A percentile compares a stretch with the other conserved stretches of the same genome.
phyloP scores from a whole-genome alignment of 1,140 invertebrate species.

The Acromyrmex heyeri region DNA sequence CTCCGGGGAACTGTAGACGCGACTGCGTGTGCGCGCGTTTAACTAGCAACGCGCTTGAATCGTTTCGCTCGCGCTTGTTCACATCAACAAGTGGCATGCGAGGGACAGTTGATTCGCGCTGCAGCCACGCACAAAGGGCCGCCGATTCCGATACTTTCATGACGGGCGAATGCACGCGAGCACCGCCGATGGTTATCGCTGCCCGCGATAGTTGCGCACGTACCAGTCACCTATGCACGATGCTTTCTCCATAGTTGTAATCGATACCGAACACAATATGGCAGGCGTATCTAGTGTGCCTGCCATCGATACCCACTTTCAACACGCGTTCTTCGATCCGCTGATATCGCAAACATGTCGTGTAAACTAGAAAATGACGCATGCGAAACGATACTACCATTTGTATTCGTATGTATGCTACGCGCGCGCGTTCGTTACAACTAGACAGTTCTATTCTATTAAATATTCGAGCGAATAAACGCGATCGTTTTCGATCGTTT shows the following conservation, averaged over 20 bases:
- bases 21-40: constrained; percentile 52
- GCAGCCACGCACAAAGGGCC: constrained; percentile 55
- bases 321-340: constrained; percentile 61
- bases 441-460: background rate
- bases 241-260: constrained; percentile 42
- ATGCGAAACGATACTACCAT: constrained; percentile 9
- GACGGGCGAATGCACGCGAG: constrained; percentile 66
- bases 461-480: constrained; percentile 42
- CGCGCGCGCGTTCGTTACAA: background rate
- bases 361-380: constrained; percentile 14
- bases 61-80: constrained; percentile 60
- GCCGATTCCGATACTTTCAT: constrained; percentile 65
- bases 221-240: constrained; percentile 32
- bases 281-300: constrained; percentile 37
- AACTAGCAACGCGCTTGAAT: constrained; percentile 58
- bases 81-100: constrained; percentile 74
- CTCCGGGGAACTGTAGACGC: constrained; percentile 16
- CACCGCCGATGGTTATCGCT: constrained; percentile 58
- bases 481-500: background rate
- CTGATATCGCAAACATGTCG: constrained; percentile 36
- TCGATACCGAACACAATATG: constrained; percentile 42
- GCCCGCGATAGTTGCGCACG: constrained; percentile 31
- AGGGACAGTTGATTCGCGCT: constrained; percentile 32
- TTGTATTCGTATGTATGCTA: background rate
- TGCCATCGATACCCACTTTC: constrained; percentile 53